Conservation (phyloP, 2,113 vertebrate species). For the Protomyctophum bolini region DNA sequence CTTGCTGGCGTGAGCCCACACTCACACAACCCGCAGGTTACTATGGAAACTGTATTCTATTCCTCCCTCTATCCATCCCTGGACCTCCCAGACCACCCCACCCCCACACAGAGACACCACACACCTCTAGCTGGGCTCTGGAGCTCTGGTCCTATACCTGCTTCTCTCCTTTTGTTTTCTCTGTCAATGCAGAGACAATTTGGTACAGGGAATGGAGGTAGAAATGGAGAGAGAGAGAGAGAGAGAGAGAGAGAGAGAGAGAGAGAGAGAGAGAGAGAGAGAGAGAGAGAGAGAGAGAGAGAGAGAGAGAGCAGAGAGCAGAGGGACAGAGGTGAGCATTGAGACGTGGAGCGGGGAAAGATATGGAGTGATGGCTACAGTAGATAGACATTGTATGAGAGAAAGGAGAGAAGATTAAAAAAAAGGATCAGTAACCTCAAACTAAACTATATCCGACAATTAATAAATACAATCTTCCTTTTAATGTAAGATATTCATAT, state of each 20-base stretch:
- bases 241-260: neutral
- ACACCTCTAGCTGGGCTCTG: conserved; percentile 13
- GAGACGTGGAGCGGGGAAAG: neutral
- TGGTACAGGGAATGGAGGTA: no score
- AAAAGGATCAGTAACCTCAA: neutral
- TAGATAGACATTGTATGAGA: neutral
- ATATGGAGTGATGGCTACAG: neutral
- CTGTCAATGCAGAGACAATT: no score
- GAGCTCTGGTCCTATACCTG: conserved; percentile 16
- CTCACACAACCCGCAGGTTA: conserved; percentile 54
- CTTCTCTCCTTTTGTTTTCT: conserved; percentile 12
- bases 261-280: neutral
- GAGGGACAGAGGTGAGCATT: neutral
- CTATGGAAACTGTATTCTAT: conserved; percentile 60
- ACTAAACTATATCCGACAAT: no score
- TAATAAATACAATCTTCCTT: no score
- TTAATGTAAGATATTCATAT: no score
- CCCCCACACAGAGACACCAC: neutral
- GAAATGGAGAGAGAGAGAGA: neutral
- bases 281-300: neutral
- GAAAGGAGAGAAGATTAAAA: neutral
- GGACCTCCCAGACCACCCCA: neutral
- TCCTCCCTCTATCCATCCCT: conserved; percentile 19
- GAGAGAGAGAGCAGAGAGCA: neutral
- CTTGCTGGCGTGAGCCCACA: conserved; percentile 11